Conservation (phyloP, 2,888 invertebrate species). For the Salpingus planirostris region DNA sequence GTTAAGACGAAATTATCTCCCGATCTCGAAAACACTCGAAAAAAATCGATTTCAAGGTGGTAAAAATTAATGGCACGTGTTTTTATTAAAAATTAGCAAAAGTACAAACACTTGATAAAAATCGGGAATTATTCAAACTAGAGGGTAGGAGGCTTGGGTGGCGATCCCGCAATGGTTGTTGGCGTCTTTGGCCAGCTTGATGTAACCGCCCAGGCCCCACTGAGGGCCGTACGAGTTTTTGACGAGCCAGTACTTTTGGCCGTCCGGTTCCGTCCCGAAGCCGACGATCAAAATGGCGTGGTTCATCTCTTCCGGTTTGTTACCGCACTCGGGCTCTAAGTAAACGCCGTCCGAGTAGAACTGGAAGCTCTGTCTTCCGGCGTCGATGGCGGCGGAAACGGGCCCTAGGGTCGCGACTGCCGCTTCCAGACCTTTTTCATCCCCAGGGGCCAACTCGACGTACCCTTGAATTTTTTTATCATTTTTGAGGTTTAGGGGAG, state of each 20-base stretch:
- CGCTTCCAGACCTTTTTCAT: slow-evolving; percentile 60
- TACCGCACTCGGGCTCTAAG: slow-evolving; percentile 59
- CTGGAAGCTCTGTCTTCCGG: slow-evolving; percentile 65
- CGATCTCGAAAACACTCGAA: too few species aligned
- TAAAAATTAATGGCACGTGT: too few species aligned
- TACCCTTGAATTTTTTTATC: too few species aligned
- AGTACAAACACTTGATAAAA: too few species aligned
- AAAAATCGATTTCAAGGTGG: too few species aligned
- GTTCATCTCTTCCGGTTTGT: slow-evolving; percentile 54
- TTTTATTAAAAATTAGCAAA: too few species aligned
- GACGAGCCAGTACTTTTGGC: slow-evolving; percentile 55
- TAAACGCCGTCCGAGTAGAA: slow-evolving; percentile 73
- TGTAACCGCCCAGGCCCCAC: slow-evolving; percentile 31
- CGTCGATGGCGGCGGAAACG: slow-evolving; percentile 82
- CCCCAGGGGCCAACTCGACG: slow-evolving; percentile 58
- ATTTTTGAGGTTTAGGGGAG: too few species aligned
- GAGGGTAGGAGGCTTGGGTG: slow-evolving; percentile 67
- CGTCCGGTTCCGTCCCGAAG: slow-evolving; percentile 59
- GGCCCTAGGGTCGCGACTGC: slow-evolving; percentile 79
- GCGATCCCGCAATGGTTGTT: slow-evolving; percentile 81
- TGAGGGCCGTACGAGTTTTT: slow-evolving; percentile 55
- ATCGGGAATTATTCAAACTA: slow-evolving; percentile 59
- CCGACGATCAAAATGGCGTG: slow-evolving; percentile 77
- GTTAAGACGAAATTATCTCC: too few species aligned
- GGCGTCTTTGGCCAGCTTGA: slow-evolving; percentile 27